These are phyloP conservation scores for Leuciscus waleckii DNA, from an alignment of 2,797 vertebrate genomes.

Conservation along the genomic window DNA sequence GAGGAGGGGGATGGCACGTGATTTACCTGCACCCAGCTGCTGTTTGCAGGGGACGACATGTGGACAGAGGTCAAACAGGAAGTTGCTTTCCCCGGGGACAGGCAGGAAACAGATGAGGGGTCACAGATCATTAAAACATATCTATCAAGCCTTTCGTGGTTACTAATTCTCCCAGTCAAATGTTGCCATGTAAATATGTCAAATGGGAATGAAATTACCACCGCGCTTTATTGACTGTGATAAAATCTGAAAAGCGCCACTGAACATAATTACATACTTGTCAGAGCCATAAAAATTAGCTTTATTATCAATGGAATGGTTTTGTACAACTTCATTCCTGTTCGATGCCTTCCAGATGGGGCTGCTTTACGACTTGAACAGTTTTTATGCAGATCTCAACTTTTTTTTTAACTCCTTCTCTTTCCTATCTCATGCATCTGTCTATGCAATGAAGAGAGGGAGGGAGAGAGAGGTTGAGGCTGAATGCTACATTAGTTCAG, in stretches of 20 bases:
- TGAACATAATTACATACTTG: conserved; percentile 98
- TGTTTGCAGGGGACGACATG: conserved; percentile 64
- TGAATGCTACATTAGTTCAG: conserved; percentile 73
- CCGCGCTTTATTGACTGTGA: conserved; percentile 97
- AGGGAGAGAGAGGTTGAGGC: conserved; percentile 65
- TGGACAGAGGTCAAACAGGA: conserved; percentile 94
- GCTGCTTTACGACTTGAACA: conserved; percentile 97
- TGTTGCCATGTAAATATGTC: conserved; percentile 99
- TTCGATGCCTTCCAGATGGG: conserved; percentile 99
- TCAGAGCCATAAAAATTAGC: conserved; percentile 97
- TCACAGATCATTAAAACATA: conserved; percentile 99
- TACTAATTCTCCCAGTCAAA: conserved; percentile 99
- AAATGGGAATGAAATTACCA: conserved; percentile 99
- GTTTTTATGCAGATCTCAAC: conserved; percentile 94
- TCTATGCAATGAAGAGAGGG: conserved; percentile 67
- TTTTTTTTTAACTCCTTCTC: conserved; percentile 34
- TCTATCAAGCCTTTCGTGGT: conserved; percentile 98
- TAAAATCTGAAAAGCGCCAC: conserved; percentile 98
- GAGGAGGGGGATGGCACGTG: background rate
- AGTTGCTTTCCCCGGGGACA: conserved; percentile 93
- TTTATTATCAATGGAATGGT: conserved; percentile 97
- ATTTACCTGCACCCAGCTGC: conserved; percentile 54
- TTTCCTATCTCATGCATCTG: conserved; percentile 78
- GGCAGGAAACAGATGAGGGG: conserved; percentile 98
- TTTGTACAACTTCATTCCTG: conserved; percentile 99